Base-by-base conservation (phyloP, 2,113 vertebrate genomes). In the Ursus arctos region DNA sequence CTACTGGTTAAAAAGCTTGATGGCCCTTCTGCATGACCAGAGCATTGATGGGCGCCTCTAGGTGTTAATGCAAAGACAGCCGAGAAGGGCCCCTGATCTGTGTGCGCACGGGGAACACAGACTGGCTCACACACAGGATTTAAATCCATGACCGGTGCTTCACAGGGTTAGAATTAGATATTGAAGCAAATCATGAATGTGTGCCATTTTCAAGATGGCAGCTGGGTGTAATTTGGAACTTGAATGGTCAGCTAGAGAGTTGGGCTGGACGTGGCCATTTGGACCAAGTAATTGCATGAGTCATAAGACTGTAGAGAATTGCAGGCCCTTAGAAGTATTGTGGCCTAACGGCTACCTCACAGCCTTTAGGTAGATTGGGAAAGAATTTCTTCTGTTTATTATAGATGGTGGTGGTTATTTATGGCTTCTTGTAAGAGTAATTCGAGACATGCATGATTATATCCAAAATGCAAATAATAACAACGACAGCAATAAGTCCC, bases 211-310 rank as follows among this genome's bases (percentile, higher is more conserved):
- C 65, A 69, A 84, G 76, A 93, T 61, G 71, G 71, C 43, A 72
- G 43, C 85, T 8, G 33, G 59, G 63, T 79, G 8, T 81, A 71
- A 81, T 85, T 71, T 89, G 61, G 53, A 94, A 84, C 88, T 63
- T 61, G 36, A 89, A 49, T 65, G 33, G 55, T 95, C 84, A 83
- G 31, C 76, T 61, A 57, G 91, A 86, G 59, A 88, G 65, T 51
- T 33, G 36, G 21, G 51, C 57, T 87, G 76, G 74, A 61, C 49
- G 43, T 16, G 92, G 80, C 9, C 85, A 93, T 76, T 91, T 6
- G 4, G 80, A 93, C 22, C 33, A 61, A 93, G 83, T 94, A 84
- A 95, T 74, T 84, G 36, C 31, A 24, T n/a, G 67, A 95, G 71
- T 96, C 79, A 65, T 26, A 65, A 82, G 61, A 95, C 36, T 14